Conservation (phyloP, 92 coral and sea anemone genomes). For the Porites cylindrica region DNA sequence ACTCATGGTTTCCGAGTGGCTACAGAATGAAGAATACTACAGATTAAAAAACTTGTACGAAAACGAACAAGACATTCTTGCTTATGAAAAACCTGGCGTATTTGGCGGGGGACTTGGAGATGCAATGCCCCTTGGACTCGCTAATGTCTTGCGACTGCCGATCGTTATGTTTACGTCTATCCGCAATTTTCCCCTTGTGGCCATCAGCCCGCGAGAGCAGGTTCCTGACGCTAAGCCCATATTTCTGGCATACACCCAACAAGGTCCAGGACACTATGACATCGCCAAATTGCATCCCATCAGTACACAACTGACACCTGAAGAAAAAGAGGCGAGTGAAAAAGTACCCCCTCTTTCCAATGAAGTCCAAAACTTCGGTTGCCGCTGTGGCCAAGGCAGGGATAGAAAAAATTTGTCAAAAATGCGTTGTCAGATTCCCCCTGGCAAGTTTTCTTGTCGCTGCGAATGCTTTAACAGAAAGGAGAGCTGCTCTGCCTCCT, state of each 20-base stretch:
- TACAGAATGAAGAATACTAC: conserved; percentile 1
- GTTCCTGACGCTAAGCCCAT: not conserved
- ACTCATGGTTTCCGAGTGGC: conserved; percentile 26
- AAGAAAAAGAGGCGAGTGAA: not conserved
- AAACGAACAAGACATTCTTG: not conserved
- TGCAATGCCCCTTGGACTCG: conserved; percentile 11
- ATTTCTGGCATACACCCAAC: conserved; percentile 8
- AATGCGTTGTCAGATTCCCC: not conserved
- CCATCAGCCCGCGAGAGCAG: not conserved
- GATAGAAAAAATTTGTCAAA: not conserved
- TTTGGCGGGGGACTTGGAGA: conserved; percentile 12
- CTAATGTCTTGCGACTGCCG: conserved; percentile 14
- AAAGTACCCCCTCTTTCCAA: not conserved
- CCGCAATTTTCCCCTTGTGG: conserved; percentile 12
- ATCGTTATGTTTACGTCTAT: conserved; percentile 28
- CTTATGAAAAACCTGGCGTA: conserved; percentile 9
- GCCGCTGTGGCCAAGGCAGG: not conserved
- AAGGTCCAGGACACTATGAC: conserved; percentile 31
- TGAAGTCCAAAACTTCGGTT: not conserved
- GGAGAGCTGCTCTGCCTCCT: not conserved
- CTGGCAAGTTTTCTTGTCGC: not conserved
- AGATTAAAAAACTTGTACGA: not conserved
- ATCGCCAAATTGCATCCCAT: not conserved
- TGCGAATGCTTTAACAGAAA: not conserved
- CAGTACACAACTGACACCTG: not conserved